Conservation (phyloP, 2,888 invertebrate species). For the Lycophotia porphyrea region DNA sequence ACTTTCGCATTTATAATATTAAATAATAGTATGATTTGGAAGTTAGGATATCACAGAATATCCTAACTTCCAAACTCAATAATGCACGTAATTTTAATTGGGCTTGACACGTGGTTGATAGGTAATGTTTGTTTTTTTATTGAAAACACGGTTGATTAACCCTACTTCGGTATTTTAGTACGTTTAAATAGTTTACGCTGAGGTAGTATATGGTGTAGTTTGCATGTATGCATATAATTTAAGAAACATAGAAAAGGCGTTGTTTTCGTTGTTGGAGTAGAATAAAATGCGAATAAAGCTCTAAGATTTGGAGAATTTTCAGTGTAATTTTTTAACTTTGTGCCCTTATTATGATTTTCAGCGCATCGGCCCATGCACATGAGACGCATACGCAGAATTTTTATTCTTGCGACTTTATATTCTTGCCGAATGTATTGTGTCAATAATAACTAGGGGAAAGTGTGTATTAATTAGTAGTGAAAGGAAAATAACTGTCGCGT, state of each 20-base stretch:
- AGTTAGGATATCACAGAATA: too few relatives aligned
- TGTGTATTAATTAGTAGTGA: background rate
- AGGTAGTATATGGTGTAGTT: background rate
- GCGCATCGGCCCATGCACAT: background rate
- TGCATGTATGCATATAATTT: constrained; percentile 13
- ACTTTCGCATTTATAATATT: too few relatives aligned
- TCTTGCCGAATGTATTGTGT: background rate
- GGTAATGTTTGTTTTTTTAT: background rate
- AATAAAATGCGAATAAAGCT: constrained; percentile 4
- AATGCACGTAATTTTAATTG: constrained; percentile 10
- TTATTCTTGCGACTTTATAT: background rate
- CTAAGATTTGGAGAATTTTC: background rate
- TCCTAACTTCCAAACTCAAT: too few relatives aligned
- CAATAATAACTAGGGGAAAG: constrained; percentile 1
- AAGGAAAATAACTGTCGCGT: background rate
- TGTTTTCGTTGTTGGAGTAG: constrained; percentile 14
- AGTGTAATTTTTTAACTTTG: background rate
- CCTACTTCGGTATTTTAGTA: background rate
- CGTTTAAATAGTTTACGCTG: background rate
- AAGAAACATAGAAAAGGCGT: constrained; percentile 31
- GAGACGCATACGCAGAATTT: background rate
- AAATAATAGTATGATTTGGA: too few relatives aligned
- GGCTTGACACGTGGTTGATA: background rate
- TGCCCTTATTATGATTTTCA: background rate
- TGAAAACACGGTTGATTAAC: background rate